A percentile compares a stretch with the other conserved stretches of the same genome.
phyloP scores from a whole-genome alignment of 2,888 invertebrate genomes.

The Ceramica pisi region DNA sequence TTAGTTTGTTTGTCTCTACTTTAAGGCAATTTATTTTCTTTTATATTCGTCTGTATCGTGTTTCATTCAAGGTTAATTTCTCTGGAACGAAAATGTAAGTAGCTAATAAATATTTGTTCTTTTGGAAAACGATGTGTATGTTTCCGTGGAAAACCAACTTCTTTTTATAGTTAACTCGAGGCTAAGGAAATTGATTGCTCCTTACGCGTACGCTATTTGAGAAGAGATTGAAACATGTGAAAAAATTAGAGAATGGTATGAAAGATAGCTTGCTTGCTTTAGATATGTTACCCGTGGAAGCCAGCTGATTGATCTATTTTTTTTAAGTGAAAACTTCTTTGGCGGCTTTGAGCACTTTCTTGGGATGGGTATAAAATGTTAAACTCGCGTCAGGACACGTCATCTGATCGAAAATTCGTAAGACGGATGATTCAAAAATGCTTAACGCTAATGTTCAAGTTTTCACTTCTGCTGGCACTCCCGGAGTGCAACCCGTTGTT shows the following conservation, averaged over 20 bases:
- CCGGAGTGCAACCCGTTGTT: too few relatives aligned
- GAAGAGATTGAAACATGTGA: neutral
- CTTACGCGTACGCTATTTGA: neutral
- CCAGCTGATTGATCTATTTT: neutral
- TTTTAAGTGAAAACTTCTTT: too few relatives aligned
- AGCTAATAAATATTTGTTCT: slow-evolving; percentile 1
- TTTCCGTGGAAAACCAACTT: slow-evolving; percentile 10
- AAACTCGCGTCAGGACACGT: too few relatives aligned
- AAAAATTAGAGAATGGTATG: too few relatives aligned
- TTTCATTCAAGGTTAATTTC: slow-evolving; percentile 42
- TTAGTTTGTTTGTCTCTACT: slow-evolving; percentile 49
- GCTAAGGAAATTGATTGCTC: neutral
- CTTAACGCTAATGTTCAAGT: too few relatives aligned
- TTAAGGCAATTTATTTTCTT: slow-evolving; percentile 52
- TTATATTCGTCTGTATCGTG: slow-evolving; percentile 45
- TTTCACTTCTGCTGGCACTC: too few relatives aligned
- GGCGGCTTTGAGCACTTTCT: too few relatives aligned
- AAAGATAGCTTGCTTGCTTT: too few relatives aligned
- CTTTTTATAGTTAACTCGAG: neutral
- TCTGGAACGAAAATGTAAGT: slow-evolving; percentile 7
- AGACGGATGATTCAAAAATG: too few relatives aligned
- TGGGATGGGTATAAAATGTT: too few relatives aligned
- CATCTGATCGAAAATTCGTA: too few relatives aligned
- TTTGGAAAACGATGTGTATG: slow-evolving; percentile 2
- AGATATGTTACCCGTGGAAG: neutral